Conservation (phyloP, 1,140 invertebrate genomes). For the Nasonia longicornis region DNA sequence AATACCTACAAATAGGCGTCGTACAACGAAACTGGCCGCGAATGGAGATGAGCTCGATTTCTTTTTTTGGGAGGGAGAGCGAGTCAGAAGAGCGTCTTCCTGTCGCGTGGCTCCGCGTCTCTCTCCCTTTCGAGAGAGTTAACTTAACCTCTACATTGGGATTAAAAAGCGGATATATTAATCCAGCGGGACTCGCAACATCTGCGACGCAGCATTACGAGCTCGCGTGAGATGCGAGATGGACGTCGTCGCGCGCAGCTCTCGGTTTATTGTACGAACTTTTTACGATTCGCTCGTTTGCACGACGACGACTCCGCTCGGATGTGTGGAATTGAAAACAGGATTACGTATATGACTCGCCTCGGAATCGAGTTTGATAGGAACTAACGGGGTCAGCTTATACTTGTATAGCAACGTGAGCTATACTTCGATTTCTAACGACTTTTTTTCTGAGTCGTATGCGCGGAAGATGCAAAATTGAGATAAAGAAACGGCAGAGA, state of each 20-base stretch:
- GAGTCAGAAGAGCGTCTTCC: slow-evolving; percentile 54
- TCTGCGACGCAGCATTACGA: slow-evolving; percentile 32
- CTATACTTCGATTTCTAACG: not conserved
- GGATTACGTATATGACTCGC: no score
- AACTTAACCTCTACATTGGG: slow-evolving; percentile 68
- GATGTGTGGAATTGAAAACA: no score
- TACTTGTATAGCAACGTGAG: no score
- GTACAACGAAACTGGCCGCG: not conserved
- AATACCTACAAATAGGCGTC: slow-evolving; percentile 25
- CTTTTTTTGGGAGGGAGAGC: slow-evolving; percentile 42
- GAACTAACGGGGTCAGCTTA: not conserved
- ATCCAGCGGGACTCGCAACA: slow-evolving; percentile 53
- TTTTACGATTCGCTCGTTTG: not conserved
- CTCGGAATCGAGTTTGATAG: no score
- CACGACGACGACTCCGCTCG: not conserved
- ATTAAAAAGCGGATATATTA: slow-evolving; percentile 70
- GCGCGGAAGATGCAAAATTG: not conserved
- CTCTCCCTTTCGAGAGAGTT: slow-evolving; percentile 47
- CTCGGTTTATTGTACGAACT: not conserved
- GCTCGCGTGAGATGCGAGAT: slow-evolving; percentile 38
- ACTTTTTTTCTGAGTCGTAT: not conserved
- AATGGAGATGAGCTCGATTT: slow-evolving; percentile 12
- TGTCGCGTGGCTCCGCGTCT: slow-evolving; percentile 66
- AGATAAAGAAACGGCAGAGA: not conserved
- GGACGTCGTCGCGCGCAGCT: not conserved